Percentiles rank a stretch among this genome's conserved stretches.
Evolutionary conservation across 2,888 invertebrate genomes (phyloP).

Genomic region (Limnephilus lunatus): DNA sequence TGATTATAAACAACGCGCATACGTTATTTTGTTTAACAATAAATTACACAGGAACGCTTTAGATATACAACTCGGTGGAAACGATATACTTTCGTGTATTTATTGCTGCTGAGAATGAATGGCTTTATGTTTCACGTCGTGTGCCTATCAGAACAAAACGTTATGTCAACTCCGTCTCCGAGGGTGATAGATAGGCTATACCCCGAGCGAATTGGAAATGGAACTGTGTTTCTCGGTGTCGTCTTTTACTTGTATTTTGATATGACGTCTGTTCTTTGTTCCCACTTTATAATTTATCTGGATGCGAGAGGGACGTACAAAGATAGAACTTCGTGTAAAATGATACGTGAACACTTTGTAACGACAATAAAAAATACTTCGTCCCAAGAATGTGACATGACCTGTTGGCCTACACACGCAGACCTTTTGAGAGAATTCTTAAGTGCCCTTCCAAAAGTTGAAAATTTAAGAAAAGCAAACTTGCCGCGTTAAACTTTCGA

Average conservation of each 20-base stretch:
- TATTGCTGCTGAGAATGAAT: conserved; percentile 55
- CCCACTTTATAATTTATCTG: conserved; percentile 30
- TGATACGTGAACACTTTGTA: conserved; percentile 39
- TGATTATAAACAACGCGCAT: conserved; percentile 50
- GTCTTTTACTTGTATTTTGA: neutral
- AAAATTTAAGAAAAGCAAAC: neutral
- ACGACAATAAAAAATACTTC: conserved; percentile 50
- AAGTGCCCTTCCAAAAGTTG: neutral
- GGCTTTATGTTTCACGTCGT: conserved; percentile 42
- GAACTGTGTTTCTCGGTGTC: neutral
- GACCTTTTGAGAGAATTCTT: conserved; percentile 40
- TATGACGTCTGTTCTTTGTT: conserved; percentile 12
- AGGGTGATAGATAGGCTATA: conserved; percentile 33
- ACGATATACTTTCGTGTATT: conserved; percentile 61
- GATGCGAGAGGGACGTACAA: neutral
- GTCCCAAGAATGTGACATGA: conserved; percentile 46
- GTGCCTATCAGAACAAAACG: conserved; percentile 52
- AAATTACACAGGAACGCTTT: conserved; percentile 58
- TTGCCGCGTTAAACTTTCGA: neutral
- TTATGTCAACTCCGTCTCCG: conserved; percentile 36
- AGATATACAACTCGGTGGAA: conserved; percentile 48
- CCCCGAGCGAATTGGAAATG: conserved; percentile 1
- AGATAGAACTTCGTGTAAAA: conserved; percentile 43
- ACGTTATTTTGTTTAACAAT: conserved; percentile 60
- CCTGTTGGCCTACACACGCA: conserved; percentile 46